Evolutionary conservation across 2,113 vertebrate genomes (phyloP), one percentile per base, ranked within the genome.

Genomic region (Phyllostomus hastatus): DNA sequence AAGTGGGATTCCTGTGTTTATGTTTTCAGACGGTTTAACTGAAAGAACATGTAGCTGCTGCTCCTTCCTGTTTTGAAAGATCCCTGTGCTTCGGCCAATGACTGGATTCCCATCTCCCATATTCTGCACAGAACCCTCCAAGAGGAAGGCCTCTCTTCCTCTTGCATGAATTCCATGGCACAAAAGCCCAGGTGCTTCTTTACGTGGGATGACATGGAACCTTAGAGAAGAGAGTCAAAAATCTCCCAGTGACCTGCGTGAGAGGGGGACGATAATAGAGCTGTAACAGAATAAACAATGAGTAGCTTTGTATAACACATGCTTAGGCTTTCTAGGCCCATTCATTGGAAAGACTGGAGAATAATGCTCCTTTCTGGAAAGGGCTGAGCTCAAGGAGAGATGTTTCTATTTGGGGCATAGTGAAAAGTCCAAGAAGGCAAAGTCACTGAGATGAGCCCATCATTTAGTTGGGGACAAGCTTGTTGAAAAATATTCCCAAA

Each of bases 31-130:
- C 1, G 26, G 81, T 78, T 96, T 96, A 80, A 82, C 83, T 93
- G 78, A 92, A 96, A 93, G 93, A 96, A 98, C 96, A 96, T 94
- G 87, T 69, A 96, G 80, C 75, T 93, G 97, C 67, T 50, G 57
- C 22, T 94, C 41, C 48, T 97, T 98, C 97, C 97, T 98, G 97
- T 97, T 98, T 97, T 96, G 94, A 81, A 85, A 92, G 79, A 90
- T 80, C 50, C 33, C 22, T 86, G 70, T 97, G 91, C 75, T 94
- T 94, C 70, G 10, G 72, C 79, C 57, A 57, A 3, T 15, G 69
- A 73, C 28, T 70, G 82, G 79, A n/a, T 93, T 97, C 38, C 48
- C 5, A 38, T 91, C 87, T 95, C 90, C 43, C 76, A 38, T 48
- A 89, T 33, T 96, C 72, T 85, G 43, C 64, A 19, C 48, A 50